Base-by-base conservation (phyloP, 2,113 vertebrate species). In the Suncus etruscus region DNA sequence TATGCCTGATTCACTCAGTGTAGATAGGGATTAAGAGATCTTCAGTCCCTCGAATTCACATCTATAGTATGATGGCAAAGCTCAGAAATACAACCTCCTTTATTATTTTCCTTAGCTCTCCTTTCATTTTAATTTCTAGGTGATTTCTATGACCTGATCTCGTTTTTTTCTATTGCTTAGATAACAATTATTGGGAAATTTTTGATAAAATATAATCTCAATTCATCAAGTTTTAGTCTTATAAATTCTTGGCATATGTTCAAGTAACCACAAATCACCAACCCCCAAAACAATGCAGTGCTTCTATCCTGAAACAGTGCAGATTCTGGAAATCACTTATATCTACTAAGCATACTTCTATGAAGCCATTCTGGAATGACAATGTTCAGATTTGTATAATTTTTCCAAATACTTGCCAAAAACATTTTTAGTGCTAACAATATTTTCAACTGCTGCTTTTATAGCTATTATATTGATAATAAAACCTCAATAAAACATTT, bases 371-470 rank as follows among this genome's bases (percentile, higher is more conserved):
- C 31, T 75, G 45, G 7, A 73, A n/a, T 10, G 24, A 63, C 14
- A 6, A 2, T 12, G n/a, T 75, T 76, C 29, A 47, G 6, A 31
- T 75, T 61, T 65, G 39, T 16, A 24, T 16, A 47, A 39, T 76
- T 82, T 87, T 83, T 89, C 68, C 48, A 89, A 83, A 82, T 54
- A 69, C 15, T 73, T 54, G 27, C 65, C 77, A 74, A 77, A 86
- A 91, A 69, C 7, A 54, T 32, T 29, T 54, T 73, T 48, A 66
- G 12, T 72, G 75, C 9, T 7, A 1, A 0, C 11, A 81, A 2
- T 15, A 8, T 70, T 91, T 66, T 27, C 14, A 61, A 22, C 18
- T 29, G 16, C 66, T 51, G 48, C 86, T 92, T 72, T 76, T 29
- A 25, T 72, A n/a, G 29, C 68, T 27, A 76, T 77, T 39, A 84